Evolutionary conservation across 1,140 invertebrate species (phyloP), one percentile per base, ranked within the genome.

Genomic region (Dryas iulia): DNA sequence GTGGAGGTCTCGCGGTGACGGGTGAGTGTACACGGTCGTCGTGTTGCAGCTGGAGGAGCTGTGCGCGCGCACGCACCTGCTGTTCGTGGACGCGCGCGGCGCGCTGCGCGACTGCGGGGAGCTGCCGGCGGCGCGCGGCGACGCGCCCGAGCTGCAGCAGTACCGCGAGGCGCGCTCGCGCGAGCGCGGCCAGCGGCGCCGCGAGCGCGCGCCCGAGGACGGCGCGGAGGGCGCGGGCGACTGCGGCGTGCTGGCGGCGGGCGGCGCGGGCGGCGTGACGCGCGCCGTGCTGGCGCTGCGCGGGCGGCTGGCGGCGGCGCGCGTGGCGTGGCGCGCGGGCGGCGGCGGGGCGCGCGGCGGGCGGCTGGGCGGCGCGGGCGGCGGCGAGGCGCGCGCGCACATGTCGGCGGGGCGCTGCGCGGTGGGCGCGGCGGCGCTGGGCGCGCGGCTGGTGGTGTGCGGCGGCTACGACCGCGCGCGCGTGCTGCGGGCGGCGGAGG

Each of bases 391-490:
- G 23, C 68, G 78, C 21, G 72, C 73, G 26, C 66, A 31, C 54
- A 76, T 84, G 69, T 69, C 79, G 14, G 66, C 64, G 28, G 73
- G 72, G 10, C 78, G 82, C 30, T 81, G 81, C 71, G 83, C 82
- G 12, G 73, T 78, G 35, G 83, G 81, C 66, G 73, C 77, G 95
- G 96, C 88, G 96, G 97, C 62, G 63, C 67, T 82, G 35, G 75
- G 66, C 59, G 66, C 61, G 11, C 70, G 73, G 3, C 75, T 86
- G 25, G 66, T 83, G 12, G 81, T 91, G 84, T 77, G 83, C 95
- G 96, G 96, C 84, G 97, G 97, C 7, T 98, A 98, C 86, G 96
- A 98, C 84, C 93, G 97, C 52, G 96, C 95, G 14, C 96, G 98
- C 83, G 97, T 96, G 82, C 90, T 98, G 52, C 94, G 94, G 61